A percentile compares a stretch with the other conserved stretches of the same genome.
These are phyloP conservation scores for Chrysocyon brachyurus DNA, from an alignment of 2,797 vertebrate genomes.

Conservation along the genomic window DNA sequence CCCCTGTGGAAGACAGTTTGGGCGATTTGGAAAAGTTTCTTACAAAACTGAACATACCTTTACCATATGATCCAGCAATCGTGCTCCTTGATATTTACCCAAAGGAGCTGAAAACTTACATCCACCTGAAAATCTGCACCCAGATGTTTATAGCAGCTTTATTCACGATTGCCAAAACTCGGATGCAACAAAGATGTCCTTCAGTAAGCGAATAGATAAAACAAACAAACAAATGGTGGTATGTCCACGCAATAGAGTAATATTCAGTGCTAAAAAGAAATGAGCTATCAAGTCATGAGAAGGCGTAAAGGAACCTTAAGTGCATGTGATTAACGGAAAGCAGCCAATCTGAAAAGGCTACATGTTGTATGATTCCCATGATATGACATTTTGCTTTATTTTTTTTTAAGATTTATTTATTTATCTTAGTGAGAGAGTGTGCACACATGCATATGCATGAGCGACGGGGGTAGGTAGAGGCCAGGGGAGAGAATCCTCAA, in stretches of 20 bases:
- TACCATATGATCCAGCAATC: not conserved
- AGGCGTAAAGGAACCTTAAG: not conserved
- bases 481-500: not conserved
- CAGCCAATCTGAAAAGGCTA: not conserved
- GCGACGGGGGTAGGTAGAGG: not conserved
- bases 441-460: too few species aligned
- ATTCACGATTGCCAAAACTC: not conserved
- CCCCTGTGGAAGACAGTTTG: not conserved
- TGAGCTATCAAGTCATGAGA: not conserved
- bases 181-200: not conserved
- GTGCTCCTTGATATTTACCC: not conserved
- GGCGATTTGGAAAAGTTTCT: not conserved
- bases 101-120: not conserved
- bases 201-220: not conserved
- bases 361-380: not conserved
- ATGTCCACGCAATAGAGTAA: not conserved
- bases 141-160: not conserved
- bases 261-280: not conserved
- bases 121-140: not conserved
- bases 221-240: not conserved
- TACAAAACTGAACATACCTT: not conserved
- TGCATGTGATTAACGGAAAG: not conserved
- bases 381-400: not conserved
- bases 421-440: not conserved
- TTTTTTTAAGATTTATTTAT: not conserved